Evolutionary conservation across 2,113 vertebrate species (phyloP).

Genomic region (Cryptotis parvus): DNA sequence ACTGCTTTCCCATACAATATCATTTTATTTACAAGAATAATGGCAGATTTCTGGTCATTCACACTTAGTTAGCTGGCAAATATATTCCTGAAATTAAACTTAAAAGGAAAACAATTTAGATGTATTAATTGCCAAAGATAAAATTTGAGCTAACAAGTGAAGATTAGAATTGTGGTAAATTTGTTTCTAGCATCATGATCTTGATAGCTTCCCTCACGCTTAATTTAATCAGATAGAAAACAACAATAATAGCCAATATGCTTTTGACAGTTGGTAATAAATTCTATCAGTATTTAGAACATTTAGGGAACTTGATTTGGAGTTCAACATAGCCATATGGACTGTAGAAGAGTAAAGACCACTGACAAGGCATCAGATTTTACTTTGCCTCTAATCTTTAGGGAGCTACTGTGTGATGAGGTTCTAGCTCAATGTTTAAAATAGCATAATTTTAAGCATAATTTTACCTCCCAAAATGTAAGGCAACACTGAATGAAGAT

Average conservation of each 20-base stretch:
- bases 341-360: background rate
- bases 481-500: slow-evolving; percentile 6
- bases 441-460: too few species aligned
- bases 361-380: background rate
- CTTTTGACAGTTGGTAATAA: background rate
- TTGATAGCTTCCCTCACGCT: background rate
- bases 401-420: background rate
- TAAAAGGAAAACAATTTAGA: background rate
- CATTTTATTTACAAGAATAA: slow-evolving; percentile 17
- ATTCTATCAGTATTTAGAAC: background rate
- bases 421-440: background rate
- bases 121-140: background rate
- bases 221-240: background rate
- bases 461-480: too few species aligned
- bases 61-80: background rate
- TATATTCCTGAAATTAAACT: slow-evolving; percentile 11
- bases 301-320: background rate
- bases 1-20: background rate
- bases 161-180: background rate
- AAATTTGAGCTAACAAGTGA: background rate
- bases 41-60: background rate
- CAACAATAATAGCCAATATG: background rate
- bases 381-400: background rate
- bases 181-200: background rate
- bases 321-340: background rate